Conservation (phyloP, 2,888 invertebrate genomes). For the Rosalia funebris region DNA sequence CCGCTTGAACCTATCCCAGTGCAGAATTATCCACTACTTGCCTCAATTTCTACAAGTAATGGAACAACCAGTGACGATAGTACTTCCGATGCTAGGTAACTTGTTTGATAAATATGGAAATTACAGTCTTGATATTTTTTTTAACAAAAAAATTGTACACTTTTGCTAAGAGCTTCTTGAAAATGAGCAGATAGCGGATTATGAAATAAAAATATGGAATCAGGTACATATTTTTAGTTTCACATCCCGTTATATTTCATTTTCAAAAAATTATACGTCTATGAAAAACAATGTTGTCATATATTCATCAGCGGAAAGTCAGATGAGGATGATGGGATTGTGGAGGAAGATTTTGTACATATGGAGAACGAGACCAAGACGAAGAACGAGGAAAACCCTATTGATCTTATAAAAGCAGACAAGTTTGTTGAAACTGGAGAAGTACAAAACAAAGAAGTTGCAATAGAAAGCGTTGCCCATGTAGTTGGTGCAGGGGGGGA, state of each 20-base stretch:
- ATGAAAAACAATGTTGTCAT: too few relatives aligned
- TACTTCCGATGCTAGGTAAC: conserved; percentile 34
- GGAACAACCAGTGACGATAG: conserved; percentile 37
- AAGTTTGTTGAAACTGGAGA: not conserved
- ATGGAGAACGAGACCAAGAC: conserved; percentile 16
- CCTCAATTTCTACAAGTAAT: conserved; percentile 34
- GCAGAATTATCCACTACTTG: conserved; percentile 33
- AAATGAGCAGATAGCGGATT: not conserved
- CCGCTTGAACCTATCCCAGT: conserved; percentile 50
- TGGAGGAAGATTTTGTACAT: conserved; percentile 28
- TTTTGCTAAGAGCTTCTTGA: too few relatives aligned
- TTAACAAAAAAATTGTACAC: not conserved
- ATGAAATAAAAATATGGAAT: not conserved
- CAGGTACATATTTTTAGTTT: not conserved
- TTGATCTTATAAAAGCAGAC: conserved; percentile 2
- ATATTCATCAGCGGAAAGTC: conserved; percentile 32
- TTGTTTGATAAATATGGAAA: conserved; percentile 4
- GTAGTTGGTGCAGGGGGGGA: conserved; percentile 15
- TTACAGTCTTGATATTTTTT: not conserved
- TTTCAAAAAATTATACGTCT: not conserved
- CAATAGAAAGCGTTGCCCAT: not conserved
- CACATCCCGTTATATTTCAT: not conserved
- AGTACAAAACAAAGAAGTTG: conserved; percentile 1
- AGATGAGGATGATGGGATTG: conserved; percentile 34
- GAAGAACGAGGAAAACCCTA: conserved; percentile 1